A percentile compares a stretch with the other conserved stretches of the same genome.
These are phyloP conservation scores for Boloria euphrosyne DNA, from an alignment of 2,888 invertebrate species.

Conservation along the genomic window DNA sequence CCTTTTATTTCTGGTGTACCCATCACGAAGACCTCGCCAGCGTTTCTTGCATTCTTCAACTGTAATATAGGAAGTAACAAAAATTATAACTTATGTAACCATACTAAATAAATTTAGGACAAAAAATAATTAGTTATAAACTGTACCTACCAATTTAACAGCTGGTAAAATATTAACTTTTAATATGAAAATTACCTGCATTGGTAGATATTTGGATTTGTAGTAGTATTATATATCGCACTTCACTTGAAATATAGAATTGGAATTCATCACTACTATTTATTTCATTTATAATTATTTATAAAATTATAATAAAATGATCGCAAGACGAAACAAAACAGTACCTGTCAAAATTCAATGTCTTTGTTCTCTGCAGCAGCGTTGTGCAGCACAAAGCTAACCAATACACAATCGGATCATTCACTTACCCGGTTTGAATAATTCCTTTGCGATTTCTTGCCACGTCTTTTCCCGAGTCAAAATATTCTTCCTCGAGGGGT, in stretches of 20 bases:
- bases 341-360: background rate
- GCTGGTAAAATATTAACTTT: too few relatives aligned
- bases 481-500: conserved; percentile 71
- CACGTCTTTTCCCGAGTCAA: conserved; percentile 70
- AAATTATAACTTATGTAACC: background rate
- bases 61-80: conserved; percentile 50
- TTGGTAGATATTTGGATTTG: too few relatives aligned
- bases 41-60: conserved; percentile 82
- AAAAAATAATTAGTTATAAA: background rate
- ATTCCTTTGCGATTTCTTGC: conserved; percentile 68
- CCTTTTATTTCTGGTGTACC: conserved; percentile 77
- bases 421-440: conserved; percentile 68
- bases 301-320: background rate
- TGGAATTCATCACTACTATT: too few relatives aligned
- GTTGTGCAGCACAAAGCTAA: conserved; percentile 53
- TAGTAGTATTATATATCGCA: too few relatives aligned
- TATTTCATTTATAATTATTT: background rate
- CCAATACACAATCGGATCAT: conserved; percentile 24
- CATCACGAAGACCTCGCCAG: conserved; percentile 80
- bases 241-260: too few relatives aligned
- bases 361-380: conserved; percentile 46
- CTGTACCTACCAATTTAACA: too few relatives aligned
- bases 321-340: background rate
- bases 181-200: too few relatives aligned
- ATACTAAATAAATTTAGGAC: background rate